Base-by-base conservation (phyloP, 1,140 invertebrate genomes). In the Bombus superbus region DNA sequence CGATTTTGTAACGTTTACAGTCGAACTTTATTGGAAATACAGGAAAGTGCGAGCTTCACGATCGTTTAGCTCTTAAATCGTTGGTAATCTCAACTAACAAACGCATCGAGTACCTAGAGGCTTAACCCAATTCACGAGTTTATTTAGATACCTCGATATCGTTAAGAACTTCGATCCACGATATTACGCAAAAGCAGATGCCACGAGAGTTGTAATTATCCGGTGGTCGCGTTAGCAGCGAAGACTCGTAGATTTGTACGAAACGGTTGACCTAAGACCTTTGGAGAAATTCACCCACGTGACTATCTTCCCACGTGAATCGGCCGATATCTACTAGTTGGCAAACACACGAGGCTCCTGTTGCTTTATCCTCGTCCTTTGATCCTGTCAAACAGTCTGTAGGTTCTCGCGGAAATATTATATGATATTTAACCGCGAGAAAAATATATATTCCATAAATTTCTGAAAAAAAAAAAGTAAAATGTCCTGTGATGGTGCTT, bases 281-380 rank as follows among this genome's bases (percentile, higher is more conserved):
- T 89, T 89, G 40, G 38, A 73, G 83, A 88, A 89, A 86, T 88
- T 89, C 88, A 68, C 83, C 86, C 47, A 89, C 86, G 64, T 80
- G 75, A 82, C 64, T 64, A 66, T 69, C 82, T 85, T 88, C 88
- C 87, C 86, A 89, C 88, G 88, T 76, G 83, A 85, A 74, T 77
- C 53, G 53, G 71, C n/a, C 68, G 25, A 53, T 69, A 38, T 78
- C 86, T 69, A n/a, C 53, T 2, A 38, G 68, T 71, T 59, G 69
- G 42, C 57, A 73, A 87, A 64, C 85, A 85, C 47, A 66, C 32
- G 71, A 38, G 15, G 74, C 59, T 47, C 76, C 66, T 64, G 42
- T 86, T 73, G 47, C 71, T 83, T 86, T 77, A 35, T 5, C 42
- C 47, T 42, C 40, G 35, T 83, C 59, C 69, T 57, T 75, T 28